Conservation (phyloP, 2,797 vertebrate species). For the Falco naumanni region DNA sequence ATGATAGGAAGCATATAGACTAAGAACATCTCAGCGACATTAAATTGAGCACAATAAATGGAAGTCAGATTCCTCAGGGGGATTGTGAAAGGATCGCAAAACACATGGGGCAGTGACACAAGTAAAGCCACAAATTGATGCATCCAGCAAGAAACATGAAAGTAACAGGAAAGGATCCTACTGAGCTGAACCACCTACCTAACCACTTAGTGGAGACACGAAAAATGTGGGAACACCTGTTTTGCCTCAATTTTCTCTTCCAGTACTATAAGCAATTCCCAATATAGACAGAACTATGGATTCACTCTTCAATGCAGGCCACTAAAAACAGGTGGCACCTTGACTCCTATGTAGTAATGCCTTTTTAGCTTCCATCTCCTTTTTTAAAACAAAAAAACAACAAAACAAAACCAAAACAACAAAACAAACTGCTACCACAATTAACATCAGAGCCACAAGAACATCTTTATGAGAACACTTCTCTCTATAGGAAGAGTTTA, state of each 20-base stretch:
- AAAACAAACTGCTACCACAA: background rate
- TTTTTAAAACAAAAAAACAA: background rate
- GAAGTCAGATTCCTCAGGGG: background rate
- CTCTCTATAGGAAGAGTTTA: background rate
- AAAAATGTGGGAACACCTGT: background rate
- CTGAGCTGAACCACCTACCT: background rate
- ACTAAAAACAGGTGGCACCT: background rate
- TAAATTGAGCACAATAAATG: background rate
- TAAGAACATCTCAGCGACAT: background rate
- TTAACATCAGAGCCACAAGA: background rate
- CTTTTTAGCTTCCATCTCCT: background rate
- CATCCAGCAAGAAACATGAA: background rate
- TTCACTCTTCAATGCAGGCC: background rate
- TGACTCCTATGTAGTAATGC: background rate
- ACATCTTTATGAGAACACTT: background rate
- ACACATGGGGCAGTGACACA: background rate
- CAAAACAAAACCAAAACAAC: background rate
- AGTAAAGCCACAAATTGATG: background rate
- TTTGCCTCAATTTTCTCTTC: background rate
- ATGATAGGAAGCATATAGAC: background rate
- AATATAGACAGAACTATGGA: background rate
- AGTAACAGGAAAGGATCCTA: background rate
- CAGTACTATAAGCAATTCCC: background rate
- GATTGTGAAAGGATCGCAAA: background rate
- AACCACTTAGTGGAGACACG: fast-evolving